phyloP scores from a whole-genome alignment of 2,113 vertebrate species.

The Cryptoleucopteryx plumbea region DNA sequence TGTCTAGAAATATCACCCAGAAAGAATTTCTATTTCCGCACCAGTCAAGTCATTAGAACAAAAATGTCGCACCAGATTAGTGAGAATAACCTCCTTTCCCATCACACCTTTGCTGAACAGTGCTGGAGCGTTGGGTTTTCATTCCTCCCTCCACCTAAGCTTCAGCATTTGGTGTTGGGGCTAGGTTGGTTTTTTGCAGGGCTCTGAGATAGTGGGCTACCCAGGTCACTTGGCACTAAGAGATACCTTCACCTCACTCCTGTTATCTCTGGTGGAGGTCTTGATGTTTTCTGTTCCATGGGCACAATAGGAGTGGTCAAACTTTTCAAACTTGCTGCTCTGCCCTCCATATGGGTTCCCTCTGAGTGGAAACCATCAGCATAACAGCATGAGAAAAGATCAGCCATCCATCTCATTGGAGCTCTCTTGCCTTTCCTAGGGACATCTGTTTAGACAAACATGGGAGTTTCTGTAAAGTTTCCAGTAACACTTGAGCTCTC shows the following conservation, averaged over 20 bases:
- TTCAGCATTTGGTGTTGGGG: not conserved
- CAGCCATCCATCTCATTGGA: not conserved
- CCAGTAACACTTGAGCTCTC: conserved; percentile 18
- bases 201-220: not conserved
- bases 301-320: not conserved
- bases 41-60: conserved; percentile 21
- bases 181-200: not conserved
- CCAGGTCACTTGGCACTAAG: not conserved
- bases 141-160: not conserved
- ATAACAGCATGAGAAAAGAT: not conserved
- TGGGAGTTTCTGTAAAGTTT: conserved; percentile 43
- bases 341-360: not conserved
- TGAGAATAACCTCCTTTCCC: not conserved
- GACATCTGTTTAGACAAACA: not conserved
- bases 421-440: not conserved
- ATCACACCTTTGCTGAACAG: not conserved
- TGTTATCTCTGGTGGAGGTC: not conserved
- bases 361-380: not conserved
- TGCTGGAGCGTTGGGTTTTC: not conserved
- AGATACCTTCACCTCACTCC: not conserved
- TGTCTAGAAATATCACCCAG: conserved; percentile 36
- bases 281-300: not conserved
- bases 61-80: not conserved
- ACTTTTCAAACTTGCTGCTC: not conserved
- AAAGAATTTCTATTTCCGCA: conserved; percentile 19